These are phyloP conservation scores for Melopsittacus undulatus DNA, from an alignment of 2,797 vertebrate genomes.

Conservation along the genomic window DNA sequence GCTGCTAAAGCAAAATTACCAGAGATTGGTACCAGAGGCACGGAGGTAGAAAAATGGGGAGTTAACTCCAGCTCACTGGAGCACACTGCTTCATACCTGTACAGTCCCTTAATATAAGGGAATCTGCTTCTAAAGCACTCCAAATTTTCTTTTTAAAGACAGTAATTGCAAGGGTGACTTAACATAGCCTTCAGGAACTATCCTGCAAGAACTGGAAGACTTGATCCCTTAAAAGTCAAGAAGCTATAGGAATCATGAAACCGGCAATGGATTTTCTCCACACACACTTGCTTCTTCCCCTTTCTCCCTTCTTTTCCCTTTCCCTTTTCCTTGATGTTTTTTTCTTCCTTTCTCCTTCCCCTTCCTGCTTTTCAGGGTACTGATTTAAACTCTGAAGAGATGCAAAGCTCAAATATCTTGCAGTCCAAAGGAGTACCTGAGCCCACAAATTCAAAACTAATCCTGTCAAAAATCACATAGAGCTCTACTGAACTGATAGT, in stretches of 20 bases:
- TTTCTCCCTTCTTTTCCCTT: neutral
- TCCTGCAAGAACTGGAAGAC: slow-evolving; percentile 9
- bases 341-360: neutral
- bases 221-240: slow-evolving; percentile 37
- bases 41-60: slow-evolving; percentile 48
- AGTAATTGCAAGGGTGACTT: slow-evolving; percentile 66
- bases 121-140: slow-evolving; percentile 57
- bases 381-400: neutral
- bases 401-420: neutral
- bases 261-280: neutral
- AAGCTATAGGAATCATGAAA: neutral
- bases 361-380: neutral
- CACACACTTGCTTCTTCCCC: neutral
- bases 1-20: slow-evolving; percentile 47
- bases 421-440: neutral
- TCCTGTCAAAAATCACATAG: neutral
- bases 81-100: slow-evolving; percentile 35
- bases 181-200: slow-evolving; percentile 39
- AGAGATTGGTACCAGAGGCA: slow-evolving; percentile 54
- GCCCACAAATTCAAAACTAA: neutral
- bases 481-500: neutral
- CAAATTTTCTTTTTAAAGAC: slow-evolving; percentile 61
- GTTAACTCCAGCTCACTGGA: slow-evolving; percentile 67
- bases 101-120: slow-evolving; percentile 34
- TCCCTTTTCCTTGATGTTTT: neutral